phyloP scores from a whole-genome alignment of 1,140 invertebrate genomes.

The Antheraea mylitta region DNA sequence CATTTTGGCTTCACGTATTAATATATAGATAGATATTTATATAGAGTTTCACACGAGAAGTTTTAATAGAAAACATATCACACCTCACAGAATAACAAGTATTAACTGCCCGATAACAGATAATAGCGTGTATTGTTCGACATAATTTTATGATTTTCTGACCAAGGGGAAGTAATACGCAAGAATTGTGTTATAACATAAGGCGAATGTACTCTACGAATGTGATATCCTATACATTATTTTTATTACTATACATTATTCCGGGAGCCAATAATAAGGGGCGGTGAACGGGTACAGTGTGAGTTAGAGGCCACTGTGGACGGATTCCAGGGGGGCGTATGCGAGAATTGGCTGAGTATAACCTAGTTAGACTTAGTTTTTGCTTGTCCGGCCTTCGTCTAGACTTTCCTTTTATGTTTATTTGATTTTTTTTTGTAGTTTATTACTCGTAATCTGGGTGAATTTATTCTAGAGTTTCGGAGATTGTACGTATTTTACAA shows the following conservation, averaged over 20 bases:
- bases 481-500: neutral
- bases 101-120: neutral
- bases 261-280: constrained; percentile 5
- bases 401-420: constrained; percentile 3
- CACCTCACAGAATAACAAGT: neutral
- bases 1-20: too few species aligned
- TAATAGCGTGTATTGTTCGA: neutral
- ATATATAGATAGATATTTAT: too few species aligned
- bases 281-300: neutral
- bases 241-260: constrained; percentile 4
- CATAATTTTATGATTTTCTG: neutral
- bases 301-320: constrained; percentile 7
- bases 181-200: constrained; percentile 1
- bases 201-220: neutral
- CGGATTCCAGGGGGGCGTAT: constrained; percentile 2
- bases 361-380: constrained; percentile 11
- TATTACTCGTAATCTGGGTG: neutral
- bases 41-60: neutral
- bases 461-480: neutral
- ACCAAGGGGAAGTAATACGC: neutral
- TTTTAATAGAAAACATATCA: neutral
- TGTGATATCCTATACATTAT: constrained; percentile 4
- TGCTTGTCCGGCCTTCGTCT: neutral
- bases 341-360: constrained; percentile 8
- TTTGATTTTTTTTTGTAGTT: constrained; percentile 4